Conservation (phyloP, 2,888 invertebrate species). For the Phrixothrix hirtus region DNA sequence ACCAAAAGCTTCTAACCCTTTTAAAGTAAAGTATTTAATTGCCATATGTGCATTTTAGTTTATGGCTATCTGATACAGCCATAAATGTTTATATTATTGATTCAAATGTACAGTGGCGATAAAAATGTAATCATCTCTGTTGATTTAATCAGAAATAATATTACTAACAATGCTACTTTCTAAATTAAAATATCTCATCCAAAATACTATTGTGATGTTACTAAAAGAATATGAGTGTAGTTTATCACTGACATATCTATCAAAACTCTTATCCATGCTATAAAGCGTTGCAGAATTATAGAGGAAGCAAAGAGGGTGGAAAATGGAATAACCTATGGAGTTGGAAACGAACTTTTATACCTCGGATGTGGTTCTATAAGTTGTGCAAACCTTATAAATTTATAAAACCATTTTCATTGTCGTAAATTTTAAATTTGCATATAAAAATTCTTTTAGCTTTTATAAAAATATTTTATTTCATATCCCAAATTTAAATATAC, state of each 20-base stretch:
- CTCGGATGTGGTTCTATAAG: constrained; percentile 26
- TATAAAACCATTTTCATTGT: constrained; percentile 23
- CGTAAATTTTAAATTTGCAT: constrained; percentile 15
- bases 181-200: neutral
- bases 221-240: constrained; percentile 29
- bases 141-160: too few species aligned
- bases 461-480: constrained; percentile 3
- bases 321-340: constrained; percentile 41
- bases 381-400: constrained; percentile 28
- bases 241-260: constrained; percentile 43
- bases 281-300: constrained; percentile 41
- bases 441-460: constrained; percentile 3
- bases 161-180: neutral
- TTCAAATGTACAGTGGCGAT: too few species aligned
- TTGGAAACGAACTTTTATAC: constrained; percentile 28
- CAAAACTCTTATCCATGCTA: constrained; percentile 40
- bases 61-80: too few species aligned
- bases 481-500: constrained; percentile 13
- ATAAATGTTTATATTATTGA: too few species aligned
- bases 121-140: too few species aligned
- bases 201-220: constrained; percentile 19
- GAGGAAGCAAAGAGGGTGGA: constrained; percentile 36
- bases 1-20: too few species aligned
- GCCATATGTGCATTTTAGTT: too few species aligned
- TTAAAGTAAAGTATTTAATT: too few species aligned